phyloP scores from a whole-genome alignment of 2,797 vertebrate species.

The Micropoecilia bifurca region DNA sequence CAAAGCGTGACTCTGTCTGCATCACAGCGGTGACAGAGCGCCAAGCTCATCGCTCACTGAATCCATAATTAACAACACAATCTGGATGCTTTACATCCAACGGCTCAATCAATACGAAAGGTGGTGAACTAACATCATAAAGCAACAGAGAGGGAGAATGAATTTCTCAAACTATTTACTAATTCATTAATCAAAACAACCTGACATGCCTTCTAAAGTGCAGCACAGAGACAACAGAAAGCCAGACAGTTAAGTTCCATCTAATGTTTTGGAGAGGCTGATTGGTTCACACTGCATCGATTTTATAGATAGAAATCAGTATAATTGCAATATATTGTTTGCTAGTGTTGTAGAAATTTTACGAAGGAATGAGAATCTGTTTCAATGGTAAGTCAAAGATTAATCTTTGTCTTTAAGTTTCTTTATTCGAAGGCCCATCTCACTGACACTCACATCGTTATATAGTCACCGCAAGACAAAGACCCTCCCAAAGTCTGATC shows the following conservation, averaged over 20 bases:
- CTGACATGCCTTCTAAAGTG: neutral
- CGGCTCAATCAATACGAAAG: constrained; percentile 7
- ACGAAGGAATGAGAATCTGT: too few species aligned
- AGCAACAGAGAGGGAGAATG: neutral
- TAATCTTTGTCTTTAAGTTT: too few species aligned
- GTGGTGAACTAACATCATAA: neutral
- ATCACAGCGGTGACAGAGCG: constrained; percentile 17
- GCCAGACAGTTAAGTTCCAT: neutral
- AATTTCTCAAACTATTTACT: neutral
- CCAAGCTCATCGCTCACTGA: constrained; percentile 17
- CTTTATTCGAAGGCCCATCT: too few species aligned
- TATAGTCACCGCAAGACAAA: too few species aligned
- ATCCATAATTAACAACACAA: constrained; percentile 57
- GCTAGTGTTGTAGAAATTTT: too few species aligned
- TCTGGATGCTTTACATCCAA: constrained; percentile 31
- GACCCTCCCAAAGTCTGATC: too few species aligned
- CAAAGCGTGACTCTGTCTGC: constrained; percentile 45
- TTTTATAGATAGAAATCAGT: neutral
- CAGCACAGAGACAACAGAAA: neutral
- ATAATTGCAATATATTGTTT: neutral
- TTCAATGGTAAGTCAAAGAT: too few species aligned
- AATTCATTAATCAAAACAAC: neutral
- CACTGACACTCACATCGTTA: too few species aligned
- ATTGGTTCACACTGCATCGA: neutral
- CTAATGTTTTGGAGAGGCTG: neutral